Percentiles rank a stretch among this genome's conserved stretches.
Conservation (phyloP, 2,888 invertebrate species). For the Torymus tubicola region DNA sequence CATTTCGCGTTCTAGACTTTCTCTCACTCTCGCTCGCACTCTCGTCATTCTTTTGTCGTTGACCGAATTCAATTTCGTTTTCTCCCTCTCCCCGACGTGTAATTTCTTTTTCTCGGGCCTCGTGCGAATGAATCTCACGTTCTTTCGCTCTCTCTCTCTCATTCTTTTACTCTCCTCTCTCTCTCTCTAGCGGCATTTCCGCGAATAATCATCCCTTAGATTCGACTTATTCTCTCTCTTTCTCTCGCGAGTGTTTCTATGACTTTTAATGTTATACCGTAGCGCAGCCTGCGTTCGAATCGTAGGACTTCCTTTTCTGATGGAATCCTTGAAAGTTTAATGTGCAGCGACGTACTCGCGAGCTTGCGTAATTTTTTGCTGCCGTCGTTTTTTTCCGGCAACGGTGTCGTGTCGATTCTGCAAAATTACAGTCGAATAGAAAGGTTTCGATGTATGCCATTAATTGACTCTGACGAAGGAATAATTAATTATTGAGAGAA, state of each 20-base stretch:
- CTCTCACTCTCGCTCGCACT: constrained; percentile 19
- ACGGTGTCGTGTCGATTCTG: no score
- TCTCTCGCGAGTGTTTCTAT: constrained; percentile 34
- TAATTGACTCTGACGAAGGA: no score
- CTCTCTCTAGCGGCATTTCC: constrained; percentile 34
- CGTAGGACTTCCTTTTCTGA: constrained; percentile 52
- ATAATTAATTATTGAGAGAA: no score
- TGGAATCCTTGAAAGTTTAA: constrained; percentile 48
- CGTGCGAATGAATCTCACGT: background rate
- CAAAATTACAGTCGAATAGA: no score
- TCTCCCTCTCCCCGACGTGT: constrained; percentile 14
- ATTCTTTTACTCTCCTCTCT: constrained; percentile 9
- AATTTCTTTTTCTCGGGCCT: constrained; percentile 28
- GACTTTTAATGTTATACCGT: constrained; percentile 43
- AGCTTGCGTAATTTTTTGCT: constrained; percentile 36
- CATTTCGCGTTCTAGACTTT: constrained; percentile 48
- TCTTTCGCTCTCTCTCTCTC: background rate
- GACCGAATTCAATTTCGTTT: constrained; percentile 54
- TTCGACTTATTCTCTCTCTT: constrained; percentile 29
- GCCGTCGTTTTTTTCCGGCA: background rate
- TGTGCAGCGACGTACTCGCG: background rate
- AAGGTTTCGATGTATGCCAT: no score
- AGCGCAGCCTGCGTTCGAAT: constrained; percentile 14
- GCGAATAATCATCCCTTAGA: constrained; percentile 45
- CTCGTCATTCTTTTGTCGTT: constrained; percentile 52